Evolutionary conservation across 2,113 vertebrate species (phyloP).

Genomic region (Plestiodon gilberti): DNA sequence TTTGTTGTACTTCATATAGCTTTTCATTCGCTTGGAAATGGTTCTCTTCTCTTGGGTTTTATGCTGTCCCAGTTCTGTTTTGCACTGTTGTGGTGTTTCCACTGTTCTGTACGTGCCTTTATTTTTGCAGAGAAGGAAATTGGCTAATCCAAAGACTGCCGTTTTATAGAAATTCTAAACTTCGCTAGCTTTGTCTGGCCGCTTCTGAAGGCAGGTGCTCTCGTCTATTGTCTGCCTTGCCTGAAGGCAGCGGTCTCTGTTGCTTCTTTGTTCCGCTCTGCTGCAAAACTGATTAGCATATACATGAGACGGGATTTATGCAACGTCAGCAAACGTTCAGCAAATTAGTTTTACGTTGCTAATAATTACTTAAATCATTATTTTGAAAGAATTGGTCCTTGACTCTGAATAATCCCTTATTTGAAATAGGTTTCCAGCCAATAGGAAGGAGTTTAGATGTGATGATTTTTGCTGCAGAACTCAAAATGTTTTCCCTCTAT

Average conservation of each 20-base stretch:
- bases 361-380: not conserved
- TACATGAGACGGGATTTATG: not conserved
- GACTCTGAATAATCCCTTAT: not conserved
- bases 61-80: not conserved
- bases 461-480: not conserved
- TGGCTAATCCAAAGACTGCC: not conserved
- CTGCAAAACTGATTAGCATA: not conserved
- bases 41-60: not conserved
- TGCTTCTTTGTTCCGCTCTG: not conserved
- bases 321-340: not conserved
- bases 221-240: not conserved
- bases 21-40: not conserved
- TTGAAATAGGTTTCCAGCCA: not conserved
- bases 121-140: not conserved
- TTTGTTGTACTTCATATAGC: not conserved
- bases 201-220: not conserved
- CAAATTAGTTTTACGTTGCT: not conserved
- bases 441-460: not conserved
- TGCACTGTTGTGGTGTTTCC: not conserved
- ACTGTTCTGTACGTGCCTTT: not conserved
- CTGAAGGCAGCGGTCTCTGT: not conserved
- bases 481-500: not conserved
- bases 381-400: not conserved
- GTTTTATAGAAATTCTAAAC: not conserved
- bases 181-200: not conserved